Evolutionary conservation across 2,888 invertebrate species (phyloP), one percentile per base, ranked within the genome.

Genomic region (Cylloceria caligata): DNA sequence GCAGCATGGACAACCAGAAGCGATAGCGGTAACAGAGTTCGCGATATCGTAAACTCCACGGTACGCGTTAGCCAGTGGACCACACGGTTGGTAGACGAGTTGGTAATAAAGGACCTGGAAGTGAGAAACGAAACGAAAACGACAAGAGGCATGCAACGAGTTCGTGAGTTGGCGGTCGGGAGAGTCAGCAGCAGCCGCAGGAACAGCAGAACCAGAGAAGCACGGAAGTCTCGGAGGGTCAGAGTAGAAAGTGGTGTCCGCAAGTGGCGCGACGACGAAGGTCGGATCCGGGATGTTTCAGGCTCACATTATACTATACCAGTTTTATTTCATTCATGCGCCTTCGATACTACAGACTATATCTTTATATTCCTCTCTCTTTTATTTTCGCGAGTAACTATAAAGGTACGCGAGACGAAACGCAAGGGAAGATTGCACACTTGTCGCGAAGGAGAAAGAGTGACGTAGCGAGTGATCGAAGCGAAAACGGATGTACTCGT

Each of bases 241-340:
- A 91, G 90, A 91, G 89, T 92, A 92, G 92, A 92, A 92, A 92
- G 92, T 92, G 92, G 88, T 90, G 88, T 88, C 79, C 84, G 87
- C 85, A 88, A 87, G 88, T 87, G 86, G 87, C 85, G 79, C 89
- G 88, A 89, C 88, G 87, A 89, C 89, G 92, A 92, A 92, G 92
- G 92, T 92, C 90, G 91, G 89, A 91, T 92, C 91, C 92, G 91
- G 92, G 91, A 91, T 89, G 88, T 87, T 88, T 78, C 73, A 80
- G 62, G 57, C 80, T 68, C 42, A 34, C 55, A 67, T 78, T 45
- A 77, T 73, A 65, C 74, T 87, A 88, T 87, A 89, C 87, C 86
- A 87, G 85, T 89, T 88, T 89, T 88, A 88, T 89, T 90, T 89
- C 90, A 90, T 91, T 91, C 91, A 91, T 90, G 85, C 82, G 49